These are phyloP conservation scores for Cettia cetti DNA, from an alignment of 2,113 vertebrate genomes.

Conservation along the genomic window DNA sequence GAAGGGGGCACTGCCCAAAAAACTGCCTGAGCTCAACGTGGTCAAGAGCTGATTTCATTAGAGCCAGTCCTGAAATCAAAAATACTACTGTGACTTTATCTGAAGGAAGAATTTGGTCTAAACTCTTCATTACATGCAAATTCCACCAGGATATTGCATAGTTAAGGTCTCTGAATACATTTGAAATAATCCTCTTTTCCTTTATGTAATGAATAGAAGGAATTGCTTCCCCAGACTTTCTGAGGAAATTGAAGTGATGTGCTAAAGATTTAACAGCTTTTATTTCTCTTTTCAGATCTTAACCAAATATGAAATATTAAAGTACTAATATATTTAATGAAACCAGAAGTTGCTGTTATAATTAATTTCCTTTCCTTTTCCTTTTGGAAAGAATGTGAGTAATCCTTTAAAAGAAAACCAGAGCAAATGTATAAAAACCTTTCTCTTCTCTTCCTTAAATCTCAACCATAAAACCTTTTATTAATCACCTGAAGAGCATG, in stretches of 20 bases:
- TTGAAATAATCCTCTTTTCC: conserved; percentile 37
- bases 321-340: conserved; percentile 26
- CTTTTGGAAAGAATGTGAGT: not conserved
- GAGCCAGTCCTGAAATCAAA: not conserved
- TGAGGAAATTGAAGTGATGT: conserved; percentile 46
- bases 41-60: not conserved
- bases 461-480: not conserved
- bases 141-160: conserved; percentile 12
- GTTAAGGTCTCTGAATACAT: conserved; percentile 28
- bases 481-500: not conserved
- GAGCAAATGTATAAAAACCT: not conserved
- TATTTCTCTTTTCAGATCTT: conserved; percentile 53
- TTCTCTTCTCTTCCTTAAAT: not conserved
- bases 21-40: not conserved
- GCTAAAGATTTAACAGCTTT: conserved; percentile 53
- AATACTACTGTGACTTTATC: not conserved
- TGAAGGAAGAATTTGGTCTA: not conserved
- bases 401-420: not conserved
- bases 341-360: conserved; percentile 10
- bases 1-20: not conserved
- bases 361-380: conserved; percentile 48
- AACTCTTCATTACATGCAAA: conserved; percentile 8
- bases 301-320: conserved; percentile 53
- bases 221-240: conserved; percentile 40
- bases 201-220: conserved; percentile 35